phyloP scores from a whole-genome alignment of 1,140 invertebrate species.

The Megalopta genalis region DNA sequence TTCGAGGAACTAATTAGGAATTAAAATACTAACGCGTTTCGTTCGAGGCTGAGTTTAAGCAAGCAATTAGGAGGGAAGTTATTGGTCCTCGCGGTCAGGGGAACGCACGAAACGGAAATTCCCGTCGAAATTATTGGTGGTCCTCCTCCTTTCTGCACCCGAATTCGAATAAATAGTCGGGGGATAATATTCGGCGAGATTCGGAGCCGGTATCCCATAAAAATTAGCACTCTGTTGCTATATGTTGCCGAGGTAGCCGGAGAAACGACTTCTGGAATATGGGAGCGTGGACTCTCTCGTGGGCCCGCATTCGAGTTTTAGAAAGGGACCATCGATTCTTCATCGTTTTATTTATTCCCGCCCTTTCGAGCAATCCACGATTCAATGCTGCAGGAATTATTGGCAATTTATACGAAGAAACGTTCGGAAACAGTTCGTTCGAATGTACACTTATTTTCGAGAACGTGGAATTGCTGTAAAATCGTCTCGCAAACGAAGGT shows the following conservation, averaged over 20 bases:
- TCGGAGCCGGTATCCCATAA: background rate
- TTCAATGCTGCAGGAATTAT: too few relatives aligned
- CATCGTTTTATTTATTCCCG: too few relatives aligned
- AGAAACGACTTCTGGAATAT: conserved; percentile 2
- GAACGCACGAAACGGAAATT: background rate
- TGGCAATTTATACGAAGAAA: too few relatives aligned
- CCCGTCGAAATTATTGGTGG: background rate
- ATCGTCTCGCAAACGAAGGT: too few relatives aligned
- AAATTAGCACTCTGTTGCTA: background rate
- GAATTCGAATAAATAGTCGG: background rate
- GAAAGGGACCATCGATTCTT: too few relatives aligned
- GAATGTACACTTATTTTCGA: too few relatives aligned
- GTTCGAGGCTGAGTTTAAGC: background rate
- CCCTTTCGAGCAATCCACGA: too few relatives aligned
- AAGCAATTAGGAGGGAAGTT: background rate
- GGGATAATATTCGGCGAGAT: background rate
- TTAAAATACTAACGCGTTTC: background rate
- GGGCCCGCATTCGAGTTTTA: too few relatives aligned
- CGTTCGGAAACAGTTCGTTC: too few relatives aligned
- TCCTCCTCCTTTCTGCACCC: conserved; percentile 1
- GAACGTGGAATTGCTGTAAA: too few relatives aligned
- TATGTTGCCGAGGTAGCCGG: background rate
- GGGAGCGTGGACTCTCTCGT: too few relatives aligned
- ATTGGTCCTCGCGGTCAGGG: background rate
- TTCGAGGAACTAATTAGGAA: conserved; percentile 13